Conservation (phyloP, 2,113 vertebrate species). For the Crypturellus undulatus region DNA sequence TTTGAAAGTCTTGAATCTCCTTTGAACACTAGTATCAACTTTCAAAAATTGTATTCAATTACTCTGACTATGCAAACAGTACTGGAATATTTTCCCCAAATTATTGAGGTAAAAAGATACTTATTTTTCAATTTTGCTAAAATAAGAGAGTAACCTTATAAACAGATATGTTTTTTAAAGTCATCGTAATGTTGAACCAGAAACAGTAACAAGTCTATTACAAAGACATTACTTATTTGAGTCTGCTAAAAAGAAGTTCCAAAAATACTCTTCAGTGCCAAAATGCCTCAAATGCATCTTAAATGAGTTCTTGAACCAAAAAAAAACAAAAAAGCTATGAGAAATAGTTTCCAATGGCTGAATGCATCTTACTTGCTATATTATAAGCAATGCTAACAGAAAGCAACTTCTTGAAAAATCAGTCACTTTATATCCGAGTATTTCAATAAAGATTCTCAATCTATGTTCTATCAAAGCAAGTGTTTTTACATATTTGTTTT, state of each 20-base stretch:
- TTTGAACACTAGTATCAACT: not conserved
- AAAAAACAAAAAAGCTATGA: not conserved
- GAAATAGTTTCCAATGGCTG: not conserved
- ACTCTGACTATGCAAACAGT: not conserved
- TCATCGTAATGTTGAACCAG: not conserved
- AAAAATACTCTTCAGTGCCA: not conserved
- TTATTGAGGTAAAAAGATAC: not conserved
- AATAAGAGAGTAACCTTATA: not conserved
- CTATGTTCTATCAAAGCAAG: conserved; percentile 6
- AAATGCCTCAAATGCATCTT: not conserved
- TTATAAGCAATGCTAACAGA: not conserved
- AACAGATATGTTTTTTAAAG: not conserved
- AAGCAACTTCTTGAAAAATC: not conserved
- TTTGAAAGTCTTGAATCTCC: not conserved
- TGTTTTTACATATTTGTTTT: not conserved
- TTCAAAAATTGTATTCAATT: not conserved
- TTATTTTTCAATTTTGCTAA: not conserved
- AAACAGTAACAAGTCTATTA: not conserved
- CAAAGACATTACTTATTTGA: not conserved
- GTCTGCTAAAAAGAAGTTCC: not conserved
- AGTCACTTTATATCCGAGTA: not conserved
- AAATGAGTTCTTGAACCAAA: not conserved
- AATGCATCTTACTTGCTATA: not conserved
- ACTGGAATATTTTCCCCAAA: not conserved
- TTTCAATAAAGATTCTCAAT: not conserved